phyloP scores from a whole-genome alignment of 1,140 invertebrate species.

The Piezodorus guildinii region DNA sequence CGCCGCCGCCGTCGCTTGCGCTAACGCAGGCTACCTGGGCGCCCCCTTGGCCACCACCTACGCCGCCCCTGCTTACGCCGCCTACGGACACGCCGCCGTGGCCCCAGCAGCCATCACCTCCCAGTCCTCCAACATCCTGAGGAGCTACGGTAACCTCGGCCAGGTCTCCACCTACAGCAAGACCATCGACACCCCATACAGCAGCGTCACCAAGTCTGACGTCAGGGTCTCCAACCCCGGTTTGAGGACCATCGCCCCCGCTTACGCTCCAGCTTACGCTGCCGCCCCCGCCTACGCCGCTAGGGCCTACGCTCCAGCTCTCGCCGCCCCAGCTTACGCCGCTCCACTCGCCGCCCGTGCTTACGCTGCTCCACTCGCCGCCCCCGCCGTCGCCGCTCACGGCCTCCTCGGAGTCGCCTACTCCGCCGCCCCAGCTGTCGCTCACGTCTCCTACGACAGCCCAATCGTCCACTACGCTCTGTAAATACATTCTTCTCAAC shows the following conservation, averaged over 20 bases:
- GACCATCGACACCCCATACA: constrained; percentile 14
- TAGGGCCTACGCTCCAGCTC: background rate
- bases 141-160: constrained; percentile 29
- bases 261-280: background rate
- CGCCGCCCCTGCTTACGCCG: constrained; percentile 2
- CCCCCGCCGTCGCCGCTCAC: constrained; percentile 6
- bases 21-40: constrained; percentile 13
- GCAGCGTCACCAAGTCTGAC: constrained; percentile 28
- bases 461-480: constrained; percentile 12
- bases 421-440: constrained; percentile 24
- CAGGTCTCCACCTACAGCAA: constrained; percentile 26
- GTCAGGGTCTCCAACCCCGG: constrained; percentile 27
- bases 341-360: background rate
- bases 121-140: constrained; percentile 25
- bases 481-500: background rate
- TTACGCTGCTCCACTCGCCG: constrained; percentile 24
- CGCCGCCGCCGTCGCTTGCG: constrained; percentile 7
- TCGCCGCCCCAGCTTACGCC: background rate
- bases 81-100: constrained; percentile 25
- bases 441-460: constrained; percentile 19
- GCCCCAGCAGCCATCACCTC: constrained; percentile 29
- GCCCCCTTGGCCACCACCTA: constrained; percentile 26
- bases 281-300: background rate
- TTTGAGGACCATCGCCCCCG: background rate
- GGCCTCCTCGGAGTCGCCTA: constrained; percentile 7